Evolutionary conservation across 2,888 invertebrate genomes (phyloP).

Genomic region (Hyppa rectilinea): DNA sequence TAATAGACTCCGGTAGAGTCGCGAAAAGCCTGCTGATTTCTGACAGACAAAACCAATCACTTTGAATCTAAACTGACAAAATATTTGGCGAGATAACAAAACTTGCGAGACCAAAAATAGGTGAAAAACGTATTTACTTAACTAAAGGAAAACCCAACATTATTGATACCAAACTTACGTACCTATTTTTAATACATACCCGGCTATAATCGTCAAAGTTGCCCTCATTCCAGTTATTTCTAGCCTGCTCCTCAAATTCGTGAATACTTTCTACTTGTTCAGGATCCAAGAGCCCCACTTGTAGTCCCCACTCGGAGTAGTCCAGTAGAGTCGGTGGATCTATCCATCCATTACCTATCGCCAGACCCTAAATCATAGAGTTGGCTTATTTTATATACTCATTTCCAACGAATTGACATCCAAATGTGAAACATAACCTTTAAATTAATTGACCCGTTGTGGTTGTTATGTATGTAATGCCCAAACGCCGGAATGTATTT

Average conservation of each 20-base stretch:
- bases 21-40: too few relatives aligned
- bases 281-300: slow-evolving; percentile 48
- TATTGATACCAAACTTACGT: background rate
- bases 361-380: slow-evolving; percentile 41
- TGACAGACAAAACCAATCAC: too few relatives aligned
- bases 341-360: slow-evolving; percentile 55
- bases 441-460: slow-evolving; percentile 68
- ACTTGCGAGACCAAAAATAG: too few relatives aligned
- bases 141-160: too few relatives aligned
- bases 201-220: background rate
- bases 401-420: background rate
- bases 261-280: slow-evolving; percentile 40
- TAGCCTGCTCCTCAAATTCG: slow-evolving; percentile 26
- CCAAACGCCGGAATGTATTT: slow-evolving; percentile 80
- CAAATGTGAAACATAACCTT: slow-evolving; percentile 33
- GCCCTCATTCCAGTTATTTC: slow-evolving; percentile 25
- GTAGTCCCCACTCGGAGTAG: slow-evolving; percentile 43
- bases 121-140: too few relatives aligned
- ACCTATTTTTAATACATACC: slow-evolving; percentile 1
- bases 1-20: too few relatives aligned
- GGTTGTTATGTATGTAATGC: slow-evolving; percentile 57
- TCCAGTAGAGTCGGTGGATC: slow-evolving; percentile 56
- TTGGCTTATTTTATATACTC: background rate
- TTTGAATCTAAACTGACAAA: too few relatives aligned
- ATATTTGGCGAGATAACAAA: too few relatives aligned